These are phyloP conservation scores for Petrolisthes cinctipes DNA, from an alignment of 2,888 invertebrate genomes.

Conservation along the genomic window DNA sequence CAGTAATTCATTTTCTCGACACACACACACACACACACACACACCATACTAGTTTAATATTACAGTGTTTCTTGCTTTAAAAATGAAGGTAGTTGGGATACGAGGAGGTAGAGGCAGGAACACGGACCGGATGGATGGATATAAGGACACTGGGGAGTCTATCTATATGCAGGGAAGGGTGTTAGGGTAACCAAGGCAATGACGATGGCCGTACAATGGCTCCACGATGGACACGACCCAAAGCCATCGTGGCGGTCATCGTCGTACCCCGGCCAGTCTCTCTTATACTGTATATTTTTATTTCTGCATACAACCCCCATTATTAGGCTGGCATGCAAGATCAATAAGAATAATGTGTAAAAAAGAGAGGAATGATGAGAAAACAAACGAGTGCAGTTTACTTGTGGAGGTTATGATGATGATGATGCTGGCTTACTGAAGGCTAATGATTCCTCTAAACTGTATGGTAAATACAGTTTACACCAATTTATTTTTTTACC, in stretches of 20 bases:
- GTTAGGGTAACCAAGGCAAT: too few species aligned
- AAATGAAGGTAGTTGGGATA: neutral
- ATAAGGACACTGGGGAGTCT: neutral
- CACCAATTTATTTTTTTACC: too few species aligned
- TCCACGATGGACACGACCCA: too few species aligned
- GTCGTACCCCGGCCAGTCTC: too few species aligned
- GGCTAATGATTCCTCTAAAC: too few species aligned
- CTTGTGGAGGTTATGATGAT: neutral
- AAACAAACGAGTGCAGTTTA: neutral
- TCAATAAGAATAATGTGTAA: neutral
- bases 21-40: slow-evolving; percentile 8
- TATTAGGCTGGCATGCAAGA: neutral
- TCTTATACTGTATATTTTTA: too few species aligned
- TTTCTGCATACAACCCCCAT: too few species aligned
- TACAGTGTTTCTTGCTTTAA: neutral
- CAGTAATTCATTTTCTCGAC: neutral
- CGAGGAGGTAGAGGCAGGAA: slow-evolving; percentile 6
- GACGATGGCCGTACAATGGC: too few species aligned
- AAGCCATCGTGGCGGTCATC: too few species aligned
- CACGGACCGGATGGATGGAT: neutral
- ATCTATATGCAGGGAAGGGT: too few species aligned
- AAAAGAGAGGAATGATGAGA: neutral
- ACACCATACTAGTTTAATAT: neutral
- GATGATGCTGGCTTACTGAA: too few species aligned
- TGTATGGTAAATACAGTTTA: too few species aligned